These are phyloP conservation scores for Diadophis punctatus DNA, from an alignment of 2,113 vertebrate genomes.

Conservation along the genomic window DNA sequence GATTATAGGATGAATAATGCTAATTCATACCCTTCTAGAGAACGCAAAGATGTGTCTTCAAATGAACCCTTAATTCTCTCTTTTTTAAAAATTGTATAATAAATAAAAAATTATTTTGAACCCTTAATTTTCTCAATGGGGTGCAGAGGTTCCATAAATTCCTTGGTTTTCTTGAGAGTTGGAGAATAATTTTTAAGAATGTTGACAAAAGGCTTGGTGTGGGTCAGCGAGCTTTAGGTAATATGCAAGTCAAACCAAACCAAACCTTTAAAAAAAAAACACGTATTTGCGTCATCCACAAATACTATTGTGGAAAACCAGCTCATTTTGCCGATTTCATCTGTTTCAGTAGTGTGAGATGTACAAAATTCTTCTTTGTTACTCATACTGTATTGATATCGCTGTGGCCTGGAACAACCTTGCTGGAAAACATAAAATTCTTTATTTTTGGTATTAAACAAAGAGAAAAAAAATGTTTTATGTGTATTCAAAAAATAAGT, in stretches of 20 bases:
- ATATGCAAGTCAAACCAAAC: constrained; percentile 57
- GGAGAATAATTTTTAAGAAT: constrained; percentile 46
- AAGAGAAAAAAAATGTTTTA: constrained; percentile 81
- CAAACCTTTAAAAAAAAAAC: constrained; percentile 3
- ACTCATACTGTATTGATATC: constrained; percentile 72
- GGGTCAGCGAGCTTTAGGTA: constrained; percentile 65
- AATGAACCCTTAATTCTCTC: not conserved
- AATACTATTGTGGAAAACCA: constrained; percentile 70
- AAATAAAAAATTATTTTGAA: too few species aligned
- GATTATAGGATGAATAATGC: not conserved
- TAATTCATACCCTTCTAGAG: not conserved
- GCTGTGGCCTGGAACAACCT: constrained; percentile 65
- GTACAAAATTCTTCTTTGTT: constrained; percentile 65
- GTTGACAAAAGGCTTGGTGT: constrained; percentile 45
- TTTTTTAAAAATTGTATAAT: too few species aligned
- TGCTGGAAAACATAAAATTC: constrained; percentile 78
- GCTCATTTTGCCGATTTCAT: constrained; percentile 69
- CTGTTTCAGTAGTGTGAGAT: constrained; percentile 69
- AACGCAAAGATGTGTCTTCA: not conserved
- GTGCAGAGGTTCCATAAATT: not conserved
- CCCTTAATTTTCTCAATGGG: not conserved
- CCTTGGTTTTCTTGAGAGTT: not conserved
- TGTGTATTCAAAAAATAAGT: constrained; percentile 82
- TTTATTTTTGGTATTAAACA: constrained; percentile 91
- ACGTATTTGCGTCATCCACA: constrained; percentile 72